Evolutionary conservation across 2,888 invertebrate genomes (phyloP).

Genomic region (Deilephila elpenor): DNA sequence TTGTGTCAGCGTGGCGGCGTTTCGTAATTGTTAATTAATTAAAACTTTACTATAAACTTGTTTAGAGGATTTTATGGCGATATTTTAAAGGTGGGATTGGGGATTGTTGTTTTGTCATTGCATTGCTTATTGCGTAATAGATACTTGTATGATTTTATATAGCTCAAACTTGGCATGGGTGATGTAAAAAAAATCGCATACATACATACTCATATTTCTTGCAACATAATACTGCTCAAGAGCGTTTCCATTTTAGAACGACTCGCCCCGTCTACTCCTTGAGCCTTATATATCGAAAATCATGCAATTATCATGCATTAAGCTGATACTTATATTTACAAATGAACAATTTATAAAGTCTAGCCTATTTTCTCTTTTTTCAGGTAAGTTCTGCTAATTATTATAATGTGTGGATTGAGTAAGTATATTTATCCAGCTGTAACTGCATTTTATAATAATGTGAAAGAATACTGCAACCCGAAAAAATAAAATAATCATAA

Average conservation of each 20-base stretch:
- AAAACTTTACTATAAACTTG: background rate
- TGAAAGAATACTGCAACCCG: too few relatives aligned
- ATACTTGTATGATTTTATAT: too few relatives aligned
- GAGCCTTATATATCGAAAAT: background rate
- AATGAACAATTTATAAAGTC: background rate
- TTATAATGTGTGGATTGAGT: background rate
- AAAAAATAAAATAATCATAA: too few relatives aligned
- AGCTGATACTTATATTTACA: too few relatives aligned
- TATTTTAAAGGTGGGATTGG: background rate
- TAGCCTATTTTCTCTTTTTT: background rate
- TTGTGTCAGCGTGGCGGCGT: conserved; percentile 21
- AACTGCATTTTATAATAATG: too few relatives aligned
- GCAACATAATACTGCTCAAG: too few relatives aligned
- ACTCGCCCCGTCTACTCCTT: too few relatives aligned
- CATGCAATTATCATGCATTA: too few relatives aligned
- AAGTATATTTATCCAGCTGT: background rate
- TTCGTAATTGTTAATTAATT: conserved; percentile 25
- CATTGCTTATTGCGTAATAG: background rate
- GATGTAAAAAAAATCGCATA: too few relatives aligned
- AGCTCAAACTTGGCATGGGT: too few relatives aligned
- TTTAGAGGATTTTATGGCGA: background rate
- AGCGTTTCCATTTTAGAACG: too few relatives aligned
- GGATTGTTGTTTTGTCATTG: conserved; percentile 11
- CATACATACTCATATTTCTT: too few relatives aligned
- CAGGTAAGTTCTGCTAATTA: background rate